These are phyloP conservation scores for Paralvinella palmiformis DNA, from an alignment of 1,140 invertebrate species.

Conservation along the genomic window DNA sequence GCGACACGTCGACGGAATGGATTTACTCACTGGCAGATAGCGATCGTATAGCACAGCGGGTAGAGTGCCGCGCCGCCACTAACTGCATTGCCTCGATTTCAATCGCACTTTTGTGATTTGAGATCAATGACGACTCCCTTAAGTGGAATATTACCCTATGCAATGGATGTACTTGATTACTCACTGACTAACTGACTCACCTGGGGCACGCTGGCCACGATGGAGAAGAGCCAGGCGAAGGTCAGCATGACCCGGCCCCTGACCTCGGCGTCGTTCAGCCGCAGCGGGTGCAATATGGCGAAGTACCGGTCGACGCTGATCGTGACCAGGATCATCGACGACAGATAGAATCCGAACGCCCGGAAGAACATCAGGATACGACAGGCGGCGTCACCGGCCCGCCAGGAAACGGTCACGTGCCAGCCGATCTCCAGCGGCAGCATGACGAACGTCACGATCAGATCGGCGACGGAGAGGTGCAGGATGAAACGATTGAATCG, in stretches of 20 bases:
- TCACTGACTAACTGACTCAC: constrained; percentile 57
- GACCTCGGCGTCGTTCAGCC: constrained; percentile 61
- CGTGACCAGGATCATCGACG: constrained; percentile 72
- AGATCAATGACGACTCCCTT: too few relatives aligned
- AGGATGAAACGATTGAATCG: constrained; percentile 70
- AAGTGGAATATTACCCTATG: too few relatives aligned
- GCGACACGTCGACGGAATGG: too few relatives aligned
- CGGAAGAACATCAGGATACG: constrained; percentile 67
- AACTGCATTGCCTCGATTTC: too few relatives aligned
- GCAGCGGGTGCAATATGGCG: constrained; percentile 68
- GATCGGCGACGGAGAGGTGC: constrained; percentile 69
- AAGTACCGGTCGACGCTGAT: constrained; percentile 73
- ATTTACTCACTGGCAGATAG: too few relatives aligned
- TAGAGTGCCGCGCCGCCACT: too few relatives aligned
- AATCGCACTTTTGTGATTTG: too few relatives aligned
- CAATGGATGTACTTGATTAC: too few relatives aligned
- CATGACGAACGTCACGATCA: constrained; percentile 72
- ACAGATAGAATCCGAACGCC: constrained; percentile 77
- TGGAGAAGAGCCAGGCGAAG: constrained; percentile 64
- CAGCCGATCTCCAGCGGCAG: constrained; percentile 75
- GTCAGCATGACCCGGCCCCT: constrained; percentile 68
- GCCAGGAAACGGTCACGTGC: constrained; percentile 70
- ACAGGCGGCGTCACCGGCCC: constrained; percentile 69
- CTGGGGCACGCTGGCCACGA: constrained; percentile 68
- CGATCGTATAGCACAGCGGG: too few relatives aligned